Evolutionary conservation across 2,888 invertebrate species (phyloP), one percentile per base, ranked within the genome.

Genomic region (Calameuta filiformis): DNA sequence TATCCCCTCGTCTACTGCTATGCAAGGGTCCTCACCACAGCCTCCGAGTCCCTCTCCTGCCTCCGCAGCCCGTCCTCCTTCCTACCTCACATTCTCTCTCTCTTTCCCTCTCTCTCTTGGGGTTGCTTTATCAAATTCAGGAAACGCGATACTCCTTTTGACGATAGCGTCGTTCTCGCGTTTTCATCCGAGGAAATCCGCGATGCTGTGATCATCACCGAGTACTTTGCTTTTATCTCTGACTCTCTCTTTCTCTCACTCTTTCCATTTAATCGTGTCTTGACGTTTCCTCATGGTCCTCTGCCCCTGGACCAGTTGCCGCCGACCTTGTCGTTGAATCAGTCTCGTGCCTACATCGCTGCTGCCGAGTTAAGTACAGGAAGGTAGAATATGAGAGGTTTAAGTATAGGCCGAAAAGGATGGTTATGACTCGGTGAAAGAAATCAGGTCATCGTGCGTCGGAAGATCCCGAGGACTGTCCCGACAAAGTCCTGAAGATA

Each of bases 71-170:
- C 9, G 40, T 56, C 23, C 6, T 56, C 9, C 6, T 40, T 40
- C 56, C 40, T 40, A 40, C 15, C 56, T 56, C 56, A 0, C 35
- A 3, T 12, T 35, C 11, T 35, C 11, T 35, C 35, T 35, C 35
- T 35, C 35, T 35, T 11, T 35, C 35, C 0, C 33, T 33, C 33
- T 33, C 33, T 33, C 33, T 37, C 3, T 37, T 11, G 37, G 37
- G 37, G 37, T 69, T 31, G 69, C 69, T 69, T 69, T 69, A 69
- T 69, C n/a, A 69, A 69, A 69, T 69, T 69, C 69, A 11, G 69
- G 69, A 69, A 69, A 69, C 69, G 69, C n/a, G 69, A n/a, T n/a
- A 69, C 69, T 69, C n/a, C 69, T 69, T 69, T 31, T 69, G 69
- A 69, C 69, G 69, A 69, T 69, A 12, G 30, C 12, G 30, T 31